phyloP scores from a whole-genome alignment of 1,140 invertebrate species.

The honey bee (Apis mellifera) region Amel_HAv3.1 CM009936.2:10084501-10085000 shows the following conservation, averaged over 20 bases:
- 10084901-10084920: conserved; percentile 25
- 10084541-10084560: too few species aligned
- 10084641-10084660: background rate
- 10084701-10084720: conserved; percentile 9
- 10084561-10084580: background rate
- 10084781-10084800: conserved; percentile 1
- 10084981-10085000: conserved; percentile 16
- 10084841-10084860: conserved; percentile 11
- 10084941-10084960: conserved; percentile 21
- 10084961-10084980: conserved; percentile 31
- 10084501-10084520: too few species aligned
- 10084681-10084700: conserved; percentile 22
- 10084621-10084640: background rate
- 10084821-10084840: conserved; percentile 23
- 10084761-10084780: background rate
- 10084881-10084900: conserved; percentile 33
- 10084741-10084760: background rate
- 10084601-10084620: background rate
- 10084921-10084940: background rate
- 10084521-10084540: too few species aligned
- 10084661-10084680: conserved; percentile 1
- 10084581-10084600: background rate
- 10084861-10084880: background rate
- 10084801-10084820: conserved; percentile 27
- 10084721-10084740: conserved; percentile 20